A percentile compares a stretch with the other conserved stretches of the same genome.
These are phyloP conservation scores for Cantharis rufa DNA, from an alignment of 2,888 invertebrate species.

Conservation along the genomic window DNA sequence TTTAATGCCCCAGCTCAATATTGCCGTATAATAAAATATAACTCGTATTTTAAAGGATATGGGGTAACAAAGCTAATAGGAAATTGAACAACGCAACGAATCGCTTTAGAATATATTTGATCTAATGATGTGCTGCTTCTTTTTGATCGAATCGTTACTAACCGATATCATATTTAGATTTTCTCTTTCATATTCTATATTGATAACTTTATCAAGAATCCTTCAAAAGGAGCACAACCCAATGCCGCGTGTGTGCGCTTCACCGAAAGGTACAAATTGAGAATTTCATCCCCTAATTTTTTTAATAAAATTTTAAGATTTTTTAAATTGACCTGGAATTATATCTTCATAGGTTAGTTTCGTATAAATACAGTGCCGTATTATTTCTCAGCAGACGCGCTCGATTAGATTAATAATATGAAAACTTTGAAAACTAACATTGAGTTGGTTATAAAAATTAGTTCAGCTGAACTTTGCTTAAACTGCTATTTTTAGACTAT, in stretches of 20 bases:
- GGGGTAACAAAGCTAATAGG: slow-evolving; percentile 3
- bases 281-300: not conserved
- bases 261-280: not conserved
- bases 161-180: slow-evolving; percentile 16
- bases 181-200: slow-evolving; percentile 11
- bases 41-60: slow-evolving; percentile 15
- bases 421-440: no score
- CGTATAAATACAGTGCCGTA: no score
- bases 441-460: no score
- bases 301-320: not conserved
- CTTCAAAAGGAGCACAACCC: slow-evolving; percentile 6
- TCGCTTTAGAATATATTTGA: slow-evolving; percentile 12
- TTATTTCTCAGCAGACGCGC: no score
- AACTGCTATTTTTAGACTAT: no score
- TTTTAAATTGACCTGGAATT: not conserved
- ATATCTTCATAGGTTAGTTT: no score
- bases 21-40: slow-evolving; percentile 13
- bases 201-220: slow-evolving; percentile 14
- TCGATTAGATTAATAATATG: no score
- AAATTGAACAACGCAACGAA: slow-evolving; percentile 22
- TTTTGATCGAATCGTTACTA: slow-evolving; percentile 24
- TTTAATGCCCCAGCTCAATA: slow-evolving; percentile 3
- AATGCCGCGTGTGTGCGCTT: not conserved
- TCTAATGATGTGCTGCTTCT: slow-evolving; percentile 21
- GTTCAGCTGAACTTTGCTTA: no score